A percentile compares a stretch with the other conserved stretches of the same genome.
These are phyloP conservation scores for Tokudaia muenninki DNA, from an alignment of 2,797 vertebrate genomes.

Conservation along the genomic window DNA sequence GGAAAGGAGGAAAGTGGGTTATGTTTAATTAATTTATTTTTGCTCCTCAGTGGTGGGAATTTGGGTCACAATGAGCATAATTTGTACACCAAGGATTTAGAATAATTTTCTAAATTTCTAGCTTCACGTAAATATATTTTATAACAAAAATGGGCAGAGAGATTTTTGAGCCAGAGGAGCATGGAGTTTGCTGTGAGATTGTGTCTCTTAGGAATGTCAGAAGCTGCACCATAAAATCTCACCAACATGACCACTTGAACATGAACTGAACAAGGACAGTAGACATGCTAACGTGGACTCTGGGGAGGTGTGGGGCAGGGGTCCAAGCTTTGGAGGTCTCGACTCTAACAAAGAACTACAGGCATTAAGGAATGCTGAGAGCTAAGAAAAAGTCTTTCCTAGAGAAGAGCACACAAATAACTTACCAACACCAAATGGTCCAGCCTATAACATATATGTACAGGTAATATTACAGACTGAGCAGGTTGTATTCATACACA, in stretches of 20 bases:
- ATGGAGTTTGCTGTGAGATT: neutral
- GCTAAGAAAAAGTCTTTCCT: neutral
- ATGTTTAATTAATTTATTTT: slow-evolving; percentile 14
- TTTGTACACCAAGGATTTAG: slow-evolving; percentile 17
- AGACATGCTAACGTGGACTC: neutral
- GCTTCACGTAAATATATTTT: slow-evolving; percentile 50
- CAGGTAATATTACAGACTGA: neutral
- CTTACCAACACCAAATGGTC: neutral
- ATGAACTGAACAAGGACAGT: neutral
- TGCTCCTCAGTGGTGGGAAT: slow-evolving; percentile 6
- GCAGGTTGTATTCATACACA: neutral
- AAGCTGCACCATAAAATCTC: neutral
- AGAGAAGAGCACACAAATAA: neutral
- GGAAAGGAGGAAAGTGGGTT: neutral
- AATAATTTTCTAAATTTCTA: slow-evolving; percentile 32
- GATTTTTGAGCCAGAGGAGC: neutral
- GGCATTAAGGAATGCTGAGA: neutral
- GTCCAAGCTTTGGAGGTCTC: neutral
- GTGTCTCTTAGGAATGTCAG: neutral
- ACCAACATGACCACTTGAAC: neutral
- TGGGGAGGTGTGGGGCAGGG: neutral
- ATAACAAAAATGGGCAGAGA: slow-evolving; percentile 21
- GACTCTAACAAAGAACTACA: neutral
- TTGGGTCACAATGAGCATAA: neutral
- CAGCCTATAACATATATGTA: neutral